Base-by-base conservation (phyloP, 1,140 invertebrate species). In the Monochamus saltuarius region DNA sequence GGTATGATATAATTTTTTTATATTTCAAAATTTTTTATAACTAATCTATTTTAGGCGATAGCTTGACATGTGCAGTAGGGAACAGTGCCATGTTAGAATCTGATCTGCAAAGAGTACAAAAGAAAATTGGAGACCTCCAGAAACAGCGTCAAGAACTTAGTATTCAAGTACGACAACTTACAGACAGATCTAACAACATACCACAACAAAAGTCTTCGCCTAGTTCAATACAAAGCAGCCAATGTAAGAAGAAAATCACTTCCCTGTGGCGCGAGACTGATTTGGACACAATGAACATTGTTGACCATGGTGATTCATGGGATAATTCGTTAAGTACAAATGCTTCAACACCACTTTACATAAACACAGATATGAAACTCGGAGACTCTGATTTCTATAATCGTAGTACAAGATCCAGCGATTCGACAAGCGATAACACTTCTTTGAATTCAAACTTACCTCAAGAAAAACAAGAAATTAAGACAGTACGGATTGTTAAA, bases 401-500 rank as follows among this genome's bases (percentile, higher is more conserved):
- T 57, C 42, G 65, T 58, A 63, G 47, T 58, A 22, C 66, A 40
- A 66, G 69, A 60, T 61, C 66, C 2, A 70, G 64, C 50, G 69
- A 72, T 63, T 73, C 71, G 9, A 65, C 67, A 1, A 72, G 65
- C 49, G 72, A 73, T 66, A 72, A 66, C 50, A 64, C 59, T 66
- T 68, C 59, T 4, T 54, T 65, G 22, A 67, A 58, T 55, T 62
- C 60, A 13, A 69, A 69, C 50, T 53, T 61, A 4, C 66, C 59
- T 7, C 88, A 92, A 38, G 92, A 95, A 69, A 90, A 89, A 62
- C 89, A 88, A 74, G 90, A 93, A 77, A 92, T 93, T 19, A 94
- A 94, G 81, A 96, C 94, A 1, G 93, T 97, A 17, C 83, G 94
- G 54, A 95, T 95, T 70, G 93, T 97, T 0, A 97, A 97, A 79